Base-by-base conservation (phyloP, 2,113 vertebrate species). In the Onychostoma macrolepis region DNA sequence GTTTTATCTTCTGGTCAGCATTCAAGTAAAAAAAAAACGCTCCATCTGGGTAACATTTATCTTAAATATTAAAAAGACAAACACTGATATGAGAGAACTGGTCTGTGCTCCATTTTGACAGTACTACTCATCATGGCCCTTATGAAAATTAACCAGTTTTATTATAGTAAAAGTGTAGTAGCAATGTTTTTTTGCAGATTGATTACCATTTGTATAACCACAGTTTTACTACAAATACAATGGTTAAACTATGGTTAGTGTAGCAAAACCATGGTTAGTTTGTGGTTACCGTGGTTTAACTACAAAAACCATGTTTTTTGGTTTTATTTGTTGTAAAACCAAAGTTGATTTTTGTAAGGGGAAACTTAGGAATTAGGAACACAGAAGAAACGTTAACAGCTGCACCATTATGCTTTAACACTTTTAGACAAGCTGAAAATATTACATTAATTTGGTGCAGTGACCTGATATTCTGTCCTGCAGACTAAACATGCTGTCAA, bases 401-500 rank as follows among this genome's bases (percentile, higher is more conserved):
- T 78, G 76, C 45, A 33, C 33, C 56, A 21, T 58, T 38, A n/a
- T 1, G 4, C 48, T 17, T 50, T 50, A 50, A 5, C 19, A 80
- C 48, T 33, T 53, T 30, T 53, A 19, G 26, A 50, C 45, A 3
- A 26, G 12, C 48, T 58, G 1, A 38, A 38, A 58, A 79, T 79
- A 15, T 79, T 38, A 24, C 9, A 56, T 24, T 80, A 33, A 48
- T 45, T 21, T 67, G 8, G 28, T 26, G 61, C 30, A 6, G 30
- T 30, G 85, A 26, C 15, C 19, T 79, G 76, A 38, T 41, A 78
- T 65, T 67, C 65, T 38, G 21, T 26, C 19, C 30, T 80, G 63
- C 83, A 88, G 87, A 85, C 83, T 88, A 88, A 88, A 88, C 87
- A 85, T 19, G 41, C 45, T 72, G 69, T 38, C 82, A 84, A 50